Evolutionary conservation across 2,888 invertebrate species (phyloP), one percentile per base, ranked within the genome.

Genomic region (Oscheius sp.): DNA sequence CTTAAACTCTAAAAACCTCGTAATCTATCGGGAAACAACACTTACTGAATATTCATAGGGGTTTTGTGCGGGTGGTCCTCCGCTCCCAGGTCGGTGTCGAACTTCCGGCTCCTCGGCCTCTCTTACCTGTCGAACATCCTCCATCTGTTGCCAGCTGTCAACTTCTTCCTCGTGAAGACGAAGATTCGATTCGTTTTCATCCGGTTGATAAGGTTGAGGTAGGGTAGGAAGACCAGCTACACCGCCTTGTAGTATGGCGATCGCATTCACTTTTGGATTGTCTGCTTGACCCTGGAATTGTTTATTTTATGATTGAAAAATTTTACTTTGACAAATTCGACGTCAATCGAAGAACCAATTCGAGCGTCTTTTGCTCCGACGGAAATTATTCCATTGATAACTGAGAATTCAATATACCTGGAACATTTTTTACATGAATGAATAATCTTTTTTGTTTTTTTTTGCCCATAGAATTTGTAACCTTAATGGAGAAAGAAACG

Each of bases 311-410:
- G 50, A 24, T 26, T 12, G 41, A 41, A 12, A 12, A 12, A 41
- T 3, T 14, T 6, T 20, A 50, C 50, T 24, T 59, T 59, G 26
- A 30, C 59, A 14, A 59, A 26, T 44, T 41, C 44, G n/a, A 59
- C 24, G 17, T 59, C 59, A n/a, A 59, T 28, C 9, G 26, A 2
- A 8, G 41, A 28, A 9, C 59, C 59, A 28, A 44, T 28, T 26
- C 28, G 14, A 14, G 28, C 28, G 30, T 41, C 28, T 26, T 26
- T 20, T 8, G 44, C 59, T n/a, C 44, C 59, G 17, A 20, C 59
- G 41, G 14, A 30, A 30, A 59, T 59, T 5, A 20, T 24, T 28
- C 59, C 59, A 9, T 59, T 26, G 1, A n/a, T 26, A 20, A 92
- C 90, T 77, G 24, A 14, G 8, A 73, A 50, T 17, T 63, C 68